Evolutionary conservation across 2,113 vertebrate genomes (phyloP).

Genomic region (Corapipo altera): DNA sequence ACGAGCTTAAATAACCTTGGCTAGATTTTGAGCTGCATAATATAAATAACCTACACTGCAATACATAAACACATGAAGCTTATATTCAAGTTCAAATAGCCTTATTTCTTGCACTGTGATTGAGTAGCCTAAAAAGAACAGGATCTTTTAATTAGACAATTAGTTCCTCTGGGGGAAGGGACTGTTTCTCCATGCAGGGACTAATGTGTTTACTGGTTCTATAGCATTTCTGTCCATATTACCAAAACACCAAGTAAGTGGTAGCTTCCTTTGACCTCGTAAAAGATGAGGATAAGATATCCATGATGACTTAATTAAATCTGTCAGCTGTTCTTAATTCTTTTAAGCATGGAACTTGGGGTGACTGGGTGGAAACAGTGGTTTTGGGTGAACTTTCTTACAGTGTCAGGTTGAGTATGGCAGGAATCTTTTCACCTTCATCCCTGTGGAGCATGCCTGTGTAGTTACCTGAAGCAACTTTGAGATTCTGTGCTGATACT

Average conservation of each 20-base stretch:
- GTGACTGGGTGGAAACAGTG: neutral
- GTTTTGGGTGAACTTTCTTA: neutral
- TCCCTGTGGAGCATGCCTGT: neutral
- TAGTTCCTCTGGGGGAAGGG: neutral
- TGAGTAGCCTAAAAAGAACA: neutral
- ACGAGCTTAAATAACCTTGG: constrained; percentile 10
- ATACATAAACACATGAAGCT: neutral
- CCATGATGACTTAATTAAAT: neutral
- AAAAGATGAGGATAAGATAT: neutral
- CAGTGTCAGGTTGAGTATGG: neutral
- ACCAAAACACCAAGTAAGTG: neutral
- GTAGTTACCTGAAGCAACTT: neutral
- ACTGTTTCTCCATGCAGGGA: neutral
- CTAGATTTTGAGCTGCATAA: neutral
- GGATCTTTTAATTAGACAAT: neutral
- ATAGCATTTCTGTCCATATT: neutral
- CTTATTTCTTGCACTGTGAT: neutral
- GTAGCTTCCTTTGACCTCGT: neutral
- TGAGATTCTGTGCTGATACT: neutral
- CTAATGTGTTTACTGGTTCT: neutral
- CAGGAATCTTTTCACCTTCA: neutral
- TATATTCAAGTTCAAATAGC: neutral
- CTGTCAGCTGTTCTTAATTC: neutral
- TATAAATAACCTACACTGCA: neutral
- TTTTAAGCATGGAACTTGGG: neutral